Base-by-base conservation (phyloP, 2,797 vertebrate genomes). In the Buphagus erythrorhynchus region DNA sequence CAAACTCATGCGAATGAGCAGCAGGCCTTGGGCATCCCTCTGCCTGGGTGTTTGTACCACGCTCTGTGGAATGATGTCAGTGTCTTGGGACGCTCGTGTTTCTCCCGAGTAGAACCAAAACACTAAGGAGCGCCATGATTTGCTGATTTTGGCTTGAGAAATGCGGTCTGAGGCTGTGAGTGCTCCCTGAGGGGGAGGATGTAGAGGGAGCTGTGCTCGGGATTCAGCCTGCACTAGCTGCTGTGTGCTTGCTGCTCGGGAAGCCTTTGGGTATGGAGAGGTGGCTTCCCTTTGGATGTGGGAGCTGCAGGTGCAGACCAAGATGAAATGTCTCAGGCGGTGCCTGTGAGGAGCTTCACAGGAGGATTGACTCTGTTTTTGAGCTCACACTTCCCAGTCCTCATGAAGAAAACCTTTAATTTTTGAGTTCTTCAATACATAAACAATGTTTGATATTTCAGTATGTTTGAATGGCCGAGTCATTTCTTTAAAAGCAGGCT, bases 71-170 rank as follows among this genome's bases (percentile, higher is more conserved):
- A 10, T 4, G 17, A n/a, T 40, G 42, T 29, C 59, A 16, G 77
- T 0, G 2, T 63, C 91, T 73, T 63, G 77, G 86, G 86, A 69
- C 48, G 17, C 54, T 78, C 12, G 38, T 20, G n/a, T 62, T 82
- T 78, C 83, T 87, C 77, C 59, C 0, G 2, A 72, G 80, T 77
- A 51, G 67, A 85, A 26, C 45, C 20, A 66, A 82, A 90, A 92
- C 95, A 87, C 95, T 94, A 97, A 95, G 57, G 95, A 94, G 94
- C 91, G 91, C 96, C 94, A 66, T 82, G 86, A 76, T 93, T 94
- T 91, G 81, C 67, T 48, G 84, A 92, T 91, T 88, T 69, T 77
- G 86, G 29, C 63, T 76, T 16, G 55, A 26, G 55, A 66, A 55
- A 49, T 0, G 1, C 29, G 7, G n/a, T 35, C 25, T 48, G 55